phyloP scores from a whole-genome alignment of 2,888 invertebrate species.

The Caenorhabditis imperialis region DNA sequence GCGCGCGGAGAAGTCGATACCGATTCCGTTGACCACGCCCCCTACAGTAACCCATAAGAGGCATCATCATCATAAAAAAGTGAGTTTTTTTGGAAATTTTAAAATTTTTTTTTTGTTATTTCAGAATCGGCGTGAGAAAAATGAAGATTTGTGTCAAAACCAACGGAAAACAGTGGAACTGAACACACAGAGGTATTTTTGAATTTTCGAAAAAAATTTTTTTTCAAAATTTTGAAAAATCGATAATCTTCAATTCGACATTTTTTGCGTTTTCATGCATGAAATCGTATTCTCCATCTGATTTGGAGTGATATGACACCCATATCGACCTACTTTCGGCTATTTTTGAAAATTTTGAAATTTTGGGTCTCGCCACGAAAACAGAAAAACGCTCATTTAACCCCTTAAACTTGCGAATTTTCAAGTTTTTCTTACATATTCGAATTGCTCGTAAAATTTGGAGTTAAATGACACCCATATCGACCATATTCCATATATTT shows the following conservation, averaged over 20 bases:
- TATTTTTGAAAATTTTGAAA: background rate
- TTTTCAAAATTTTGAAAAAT: background rate
- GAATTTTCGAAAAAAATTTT: background rate
- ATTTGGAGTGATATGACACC: too few relatives aligned
- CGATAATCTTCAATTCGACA: too few relatives aligned
- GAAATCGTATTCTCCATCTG: too few relatives aligned
- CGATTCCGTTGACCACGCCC: slow-evolving; percentile 15
- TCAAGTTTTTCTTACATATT: background rate
- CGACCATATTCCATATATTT: too few relatives aligned
- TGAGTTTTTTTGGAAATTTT: background rate
- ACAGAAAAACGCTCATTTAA: too few relatives aligned
- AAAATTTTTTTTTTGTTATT: too few relatives aligned
- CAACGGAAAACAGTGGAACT: slow-evolving; percentile 61
- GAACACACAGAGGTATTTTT: slow-evolving; percentile 50
- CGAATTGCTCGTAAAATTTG: too few relatives aligned
- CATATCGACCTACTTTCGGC: too few relatives aligned
- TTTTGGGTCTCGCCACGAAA: too few relatives aligned
- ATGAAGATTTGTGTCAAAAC: slow-evolving; percentile 64
- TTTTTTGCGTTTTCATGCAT: too few relatives aligned
- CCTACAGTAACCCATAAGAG: slow-evolving; percentile 20
- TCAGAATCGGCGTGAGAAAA: slow-evolving; percentile 61
- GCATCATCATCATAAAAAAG: slow-evolving; percentile 40
- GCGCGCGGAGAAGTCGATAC: slow-evolving; percentile 34
- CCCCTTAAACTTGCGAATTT: too few relatives aligned
- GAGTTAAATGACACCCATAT: too few relatives aligned